Evolutionary conservation across 35 echinoderm and acorn worm species (phyloP), one percentile per base, ranked within the genome.

Genomic region (Ophiothrix spiculata): DNA sequence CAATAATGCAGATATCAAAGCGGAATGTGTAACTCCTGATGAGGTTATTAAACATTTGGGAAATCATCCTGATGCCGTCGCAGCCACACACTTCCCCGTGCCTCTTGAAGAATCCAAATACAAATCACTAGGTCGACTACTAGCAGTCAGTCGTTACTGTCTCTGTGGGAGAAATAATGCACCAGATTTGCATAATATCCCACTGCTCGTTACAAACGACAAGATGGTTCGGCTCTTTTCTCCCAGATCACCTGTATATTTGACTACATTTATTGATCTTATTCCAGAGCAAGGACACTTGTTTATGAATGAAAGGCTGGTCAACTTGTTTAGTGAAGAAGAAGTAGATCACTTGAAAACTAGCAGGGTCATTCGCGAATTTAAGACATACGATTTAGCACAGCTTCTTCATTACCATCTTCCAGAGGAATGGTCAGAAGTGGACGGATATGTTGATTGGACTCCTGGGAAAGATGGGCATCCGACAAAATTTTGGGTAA

Each of bases 401-500:
- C 23, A 17, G 32, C 35, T 64, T 37, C 37, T 84, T 13, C 33
- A 60, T 32, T 25, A 17, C 2, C 54, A 84, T 19, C 40, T 84
- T 6, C 81, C 81, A 33, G 35, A 84, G 25, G 81, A 84, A 6
- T 84, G 81, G 81, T 32, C 17, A 21, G 81, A 60, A 6, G 14
- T n/a, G 25, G 21, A 25, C 21, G 34, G 69, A 25, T 56, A 84
- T 37, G 54, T 84, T 0, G 0, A 84, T 0, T 84, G 81, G 81
- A 60, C 42, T 23, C 81, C 56, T 37, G 21, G 28, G 2, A 16
- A 69, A 36, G 0, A 63, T 19, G 54, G 33, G 36, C 81, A 74
- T 37, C 81, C 81, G 11, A 6, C 46, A 6, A 33, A 16, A 33
- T 1, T 6, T 21, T 84, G 81, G 81, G 0, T 84, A 16, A 39